Percentiles rank a stretch among this genome's conserved stretches.
Conservation (phyloP, 2,113 vertebrate genomes). For the Nesogale talazaci region DNA sequence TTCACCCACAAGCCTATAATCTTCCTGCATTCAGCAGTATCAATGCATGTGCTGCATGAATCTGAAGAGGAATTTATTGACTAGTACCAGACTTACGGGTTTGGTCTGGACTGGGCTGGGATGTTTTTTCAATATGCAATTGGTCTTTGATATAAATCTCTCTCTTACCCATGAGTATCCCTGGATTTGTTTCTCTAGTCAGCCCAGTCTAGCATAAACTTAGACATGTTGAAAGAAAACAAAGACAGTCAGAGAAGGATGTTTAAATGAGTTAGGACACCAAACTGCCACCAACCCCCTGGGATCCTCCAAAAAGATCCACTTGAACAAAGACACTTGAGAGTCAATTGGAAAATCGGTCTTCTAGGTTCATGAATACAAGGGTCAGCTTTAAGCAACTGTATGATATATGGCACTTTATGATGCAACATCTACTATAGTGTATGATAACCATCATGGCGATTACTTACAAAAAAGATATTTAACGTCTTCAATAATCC, state of each 20-base stretch:
- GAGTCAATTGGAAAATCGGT: background rate
- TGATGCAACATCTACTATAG: background rate
- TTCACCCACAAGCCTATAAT: too few relatives aligned
- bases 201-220: too few relatives aligned
- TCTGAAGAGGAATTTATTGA: too few relatives aligned
- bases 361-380: background rate
- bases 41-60: too few relatives aligned
- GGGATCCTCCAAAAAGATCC: background rate
- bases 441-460: background rate
- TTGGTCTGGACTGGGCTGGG: too few relatives aligned
- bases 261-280: background rate
- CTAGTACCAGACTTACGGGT: too few relatives aligned
- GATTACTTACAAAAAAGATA: background rate
- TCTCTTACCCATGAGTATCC: too few relatives aligned
- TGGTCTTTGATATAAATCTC: too few relatives aligned
- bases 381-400: background rate
- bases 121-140: too few relatives aligned
- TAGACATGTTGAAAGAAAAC: background rate
- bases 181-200: too few relatives aligned
- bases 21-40: too few relatives aligned
- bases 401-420: background rate
- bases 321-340: background rate
- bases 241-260: background rate
- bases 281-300: background rate
- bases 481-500: background rate